Evolutionary conservation across 2,888 invertebrate genomes (phyloP).

Genomic region (Marronus borbonicus): DNA sequence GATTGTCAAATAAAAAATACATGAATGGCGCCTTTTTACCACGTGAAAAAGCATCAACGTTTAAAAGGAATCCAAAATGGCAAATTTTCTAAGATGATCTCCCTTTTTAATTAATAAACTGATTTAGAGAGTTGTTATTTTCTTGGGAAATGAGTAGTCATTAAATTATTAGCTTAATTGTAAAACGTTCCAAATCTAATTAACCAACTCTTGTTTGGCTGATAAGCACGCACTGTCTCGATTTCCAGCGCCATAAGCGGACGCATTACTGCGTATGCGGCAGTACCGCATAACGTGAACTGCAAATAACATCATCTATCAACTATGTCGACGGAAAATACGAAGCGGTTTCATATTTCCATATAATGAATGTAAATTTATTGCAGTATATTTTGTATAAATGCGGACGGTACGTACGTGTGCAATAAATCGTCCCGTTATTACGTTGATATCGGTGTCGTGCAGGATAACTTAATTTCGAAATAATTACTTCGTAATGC

Average conservation of each 20-base stretch:
- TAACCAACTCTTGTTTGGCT: background rate
- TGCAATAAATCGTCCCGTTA: background rate
- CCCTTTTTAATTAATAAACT: no score
- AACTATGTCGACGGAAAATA: conserved; percentile 9
- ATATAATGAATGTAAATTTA: conserved; percentile 21
- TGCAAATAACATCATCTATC: conserved; percentile 24
- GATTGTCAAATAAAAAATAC: no score
- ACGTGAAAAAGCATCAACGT: no score
- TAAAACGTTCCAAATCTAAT: background rate
- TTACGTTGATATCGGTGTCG: background rate
- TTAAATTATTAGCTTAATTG: background rate
- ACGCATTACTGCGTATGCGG: conserved; percentile 1
- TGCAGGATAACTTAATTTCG: background rate
- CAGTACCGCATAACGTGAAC: conserved; percentile 5
- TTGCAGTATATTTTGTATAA: conserved; percentile 1
- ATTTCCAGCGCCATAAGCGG: background rate
- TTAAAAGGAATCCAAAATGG: no score
- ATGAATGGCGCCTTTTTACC: no score
- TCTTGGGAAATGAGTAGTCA: background rate
- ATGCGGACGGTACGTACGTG: background rate
- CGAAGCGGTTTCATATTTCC: conserved; percentile 18
- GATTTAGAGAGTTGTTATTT: background rate
- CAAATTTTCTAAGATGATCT: no score
- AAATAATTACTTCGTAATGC: no score
- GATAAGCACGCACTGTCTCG: background rate